These are phyloP conservation scores for Umimayanthus kanabou DNA, from an alignment of 92 coral and sea anemone genomes.

Conservation along the genomic window DNA sequence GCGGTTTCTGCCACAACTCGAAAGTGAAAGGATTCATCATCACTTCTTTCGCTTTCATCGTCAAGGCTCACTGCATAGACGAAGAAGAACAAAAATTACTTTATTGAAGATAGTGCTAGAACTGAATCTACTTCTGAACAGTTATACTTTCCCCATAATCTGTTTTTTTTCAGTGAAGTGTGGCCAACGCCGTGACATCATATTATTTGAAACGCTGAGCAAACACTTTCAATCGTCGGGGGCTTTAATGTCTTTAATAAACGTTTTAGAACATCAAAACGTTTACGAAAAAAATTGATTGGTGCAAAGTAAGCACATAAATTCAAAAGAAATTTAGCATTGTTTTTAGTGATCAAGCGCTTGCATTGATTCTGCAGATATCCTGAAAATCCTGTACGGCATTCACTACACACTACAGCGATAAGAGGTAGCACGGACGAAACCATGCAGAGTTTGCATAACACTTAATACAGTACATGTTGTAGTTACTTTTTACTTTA, in stretches of 20 bases:
- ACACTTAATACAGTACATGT: neutral
- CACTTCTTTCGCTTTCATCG: slow-evolving; percentile 1
- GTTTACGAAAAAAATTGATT: neutral
- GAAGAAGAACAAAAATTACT: neutral
- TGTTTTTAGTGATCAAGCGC: neutral
- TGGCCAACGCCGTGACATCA: no score
- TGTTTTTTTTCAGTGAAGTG: no score
- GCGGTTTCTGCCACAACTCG: neutral
- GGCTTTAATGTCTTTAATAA: neutral
- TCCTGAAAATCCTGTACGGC: neutral
- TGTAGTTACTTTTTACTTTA: neutral
- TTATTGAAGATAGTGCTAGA: no score
- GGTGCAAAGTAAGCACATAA: neutral
- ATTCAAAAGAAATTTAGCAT: neutral
- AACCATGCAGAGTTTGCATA: neutral
- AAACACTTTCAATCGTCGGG: no score
- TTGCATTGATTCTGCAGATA: neutral
- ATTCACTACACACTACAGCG: neutral
- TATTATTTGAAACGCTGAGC: neutral
- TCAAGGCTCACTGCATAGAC: neutral
- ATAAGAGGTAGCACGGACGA: no score
- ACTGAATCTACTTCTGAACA: no score
- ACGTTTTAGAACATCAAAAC: neutral
- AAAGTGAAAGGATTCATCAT: neutral
- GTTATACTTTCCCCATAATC: no score